Evolutionary conservation across 2,888 invertebrate genomes (phyloP), one percentile per base, ranked within the genome.

Genomic region (Zaprionus obscuricornis): DNA sequence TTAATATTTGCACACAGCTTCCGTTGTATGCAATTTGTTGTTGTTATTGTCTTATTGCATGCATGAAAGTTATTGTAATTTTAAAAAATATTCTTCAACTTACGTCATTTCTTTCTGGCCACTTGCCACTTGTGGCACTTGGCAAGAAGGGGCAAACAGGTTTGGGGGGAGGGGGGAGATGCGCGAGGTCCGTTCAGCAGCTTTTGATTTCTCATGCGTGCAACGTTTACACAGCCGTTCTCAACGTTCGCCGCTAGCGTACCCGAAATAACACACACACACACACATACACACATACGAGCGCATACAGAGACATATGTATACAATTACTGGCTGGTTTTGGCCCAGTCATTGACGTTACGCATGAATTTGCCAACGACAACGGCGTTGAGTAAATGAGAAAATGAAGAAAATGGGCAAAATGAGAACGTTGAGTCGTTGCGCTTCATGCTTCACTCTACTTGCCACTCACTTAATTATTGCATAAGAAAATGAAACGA

Each of bases 381-480:
- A 69, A 42, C 45, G 49, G 14, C 36, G 34, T 39, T 49, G 56
- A 55, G 77, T 47, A 64, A 77, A 58, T 68, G 76, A 46, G 65
- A 50, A 74, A n/a, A n/a, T n/a, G n/a, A n/a, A 52, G 39, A 34
- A 62, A 63, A 63, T 56, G 36, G 31, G 50, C 39, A 55, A 60
- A 66, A 75, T 67, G 74, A 54, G 78, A 77, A 56, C 60, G 55
- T 11, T 67, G 43, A n/a, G n/a, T n/a, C 37, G 64, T 69, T 49
- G 60, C 57, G 63, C 55, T 84, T 69, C 70, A 77, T 69, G 78
- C 85, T 78, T 81, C 70, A 78, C 82, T 84, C 85, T 64, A 57
- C 74, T 84, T 78, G 82, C 58, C 85, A 78, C 82, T 81, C 78
- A 78, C 82, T 78, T 84, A 78, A 78, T 78, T 78, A 78, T 78